phyloP scores from a whole-genome alignment of 2,113 vertebrate species.

The Otocyon megalotis region DNA sequence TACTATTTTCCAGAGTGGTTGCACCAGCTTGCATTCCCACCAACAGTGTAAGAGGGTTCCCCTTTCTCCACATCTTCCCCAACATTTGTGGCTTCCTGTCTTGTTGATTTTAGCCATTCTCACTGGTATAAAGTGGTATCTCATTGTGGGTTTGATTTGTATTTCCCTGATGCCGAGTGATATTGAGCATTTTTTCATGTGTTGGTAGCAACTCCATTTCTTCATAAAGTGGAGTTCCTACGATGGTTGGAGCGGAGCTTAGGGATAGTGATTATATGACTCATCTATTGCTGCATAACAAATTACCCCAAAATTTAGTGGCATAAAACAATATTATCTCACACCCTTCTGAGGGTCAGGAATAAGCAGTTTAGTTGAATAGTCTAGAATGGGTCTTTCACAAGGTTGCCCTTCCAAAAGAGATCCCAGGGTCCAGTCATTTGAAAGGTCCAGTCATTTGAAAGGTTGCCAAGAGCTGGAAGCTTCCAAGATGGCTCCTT shows the following conservation, averaged over 20 bases:
- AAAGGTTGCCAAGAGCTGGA: not conserved
- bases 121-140: too few relatives aligned
- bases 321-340: not conserved
- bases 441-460: not conserved
- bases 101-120: too few relatives aligned
- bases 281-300: not conserved
- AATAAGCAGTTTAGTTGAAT: not conserved
- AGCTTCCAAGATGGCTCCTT: not conserved
- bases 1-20: too few relatives aligned
- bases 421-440: not conserved
- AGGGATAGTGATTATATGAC: not conserved
- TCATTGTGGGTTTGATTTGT: too few relatives aligned
- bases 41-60: too few relatives aligned
- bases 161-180: too few relatives aligned
- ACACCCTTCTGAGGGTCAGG: not conserved
- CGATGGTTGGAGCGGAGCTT: not conserved
- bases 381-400: not conserved
- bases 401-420: too few relatives aligned
- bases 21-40: too few relatives aligned
- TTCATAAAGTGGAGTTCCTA: not conserved
- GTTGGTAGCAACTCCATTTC: not conserved
- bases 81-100: too few relatives aligned
- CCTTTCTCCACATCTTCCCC: too few relatives aligned
- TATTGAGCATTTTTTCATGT: too few relatives aligned
- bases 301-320: not conserved